Percentiles rank a stretch among this genome's conserved stretches.
Evolutionary conservation across 2,888 invertebrate genomes (phyloP).

Genomic region (Troilus luridus): DNA sequence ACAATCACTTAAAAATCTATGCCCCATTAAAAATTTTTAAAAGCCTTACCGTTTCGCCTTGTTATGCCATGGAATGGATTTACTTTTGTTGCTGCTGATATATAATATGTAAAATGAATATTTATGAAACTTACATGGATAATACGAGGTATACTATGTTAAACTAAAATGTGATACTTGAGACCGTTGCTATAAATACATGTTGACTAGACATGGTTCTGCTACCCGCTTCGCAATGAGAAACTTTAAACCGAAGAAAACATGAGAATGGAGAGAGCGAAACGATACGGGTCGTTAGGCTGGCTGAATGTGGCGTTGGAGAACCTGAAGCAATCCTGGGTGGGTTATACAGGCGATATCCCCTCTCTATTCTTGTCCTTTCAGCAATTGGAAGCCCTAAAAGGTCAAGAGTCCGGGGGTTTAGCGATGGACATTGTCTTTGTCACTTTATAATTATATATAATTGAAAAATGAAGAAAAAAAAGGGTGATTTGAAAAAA

Average conservation of each 20-base stretch:
- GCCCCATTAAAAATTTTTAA: too few species aligned
- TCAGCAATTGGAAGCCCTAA: constrained; percentile 14
- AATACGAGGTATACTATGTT: background rate
- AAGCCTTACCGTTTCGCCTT: too few species aligned
- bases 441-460: background rate
- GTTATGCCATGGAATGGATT: too few species aligned
- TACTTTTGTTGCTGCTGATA: too few species aligned
- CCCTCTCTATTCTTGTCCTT: background rate
- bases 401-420: background rate
- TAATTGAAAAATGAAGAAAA: background rate
- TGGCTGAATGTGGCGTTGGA: background rate
- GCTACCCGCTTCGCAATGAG: background rate
- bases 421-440: background rate
- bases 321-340: background rate
- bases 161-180: too few species aligned
- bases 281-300: background rate
- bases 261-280: background rate
- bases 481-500: background rate
- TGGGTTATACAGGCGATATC: background rate
- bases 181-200: background rate
- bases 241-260: background rate
- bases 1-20: too few species aligned
- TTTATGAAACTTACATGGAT: too few species aligned
- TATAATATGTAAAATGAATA: too few species aligned
- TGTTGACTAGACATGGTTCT: background rate